Evolutionary conservation across 2,797 vertebrate species (phyloP), one percentile per base, ranked within the genome.

Genomic region (Uromys caudimaculatus): DNA sequence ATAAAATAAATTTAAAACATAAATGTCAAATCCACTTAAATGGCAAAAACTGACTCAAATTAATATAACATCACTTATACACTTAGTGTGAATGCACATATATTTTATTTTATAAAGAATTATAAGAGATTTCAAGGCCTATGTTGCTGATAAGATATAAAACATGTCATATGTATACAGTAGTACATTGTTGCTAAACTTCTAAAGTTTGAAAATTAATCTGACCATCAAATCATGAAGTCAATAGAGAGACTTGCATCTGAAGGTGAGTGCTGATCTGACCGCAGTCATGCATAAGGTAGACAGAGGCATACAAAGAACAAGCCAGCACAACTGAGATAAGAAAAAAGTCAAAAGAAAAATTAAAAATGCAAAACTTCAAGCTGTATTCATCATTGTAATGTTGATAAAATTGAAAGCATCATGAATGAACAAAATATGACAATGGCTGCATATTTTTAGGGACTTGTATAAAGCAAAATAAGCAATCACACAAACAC

Each of bases 61-160:
- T 47, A 52, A n/a, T 44, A 35, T 62, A 35, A 69, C 10, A 23
- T 83, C 89, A 76, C 50, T 84, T 90, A 93, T 90, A 9, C 8
- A 91, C 6, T 73, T 76, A 14, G 12, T n/a, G 0, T 79, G 41
- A 88, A 41, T 92, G 17, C 0, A 77, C 62, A 92, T 78, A 58
- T 2, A 38, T 69, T 88, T 93, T 82, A 95, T 82, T 96, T 92
- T 27, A 95, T 60, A 95, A 97, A 69, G 78, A 93, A 84, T 71
- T 82, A 10, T 87, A 90, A 92, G 17, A 78, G 27, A 82, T 97
- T 82, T 89, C 13, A 21, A 2, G 24, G 3, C 12, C 11, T 19
- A 21, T 21, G 32, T 3, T 47, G 6, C 0, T 62, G 19, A 50
- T 77, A 3, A 44, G 23, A 50, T 38, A 3, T 21, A 73, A 44